Conservation (phyloP, 2,113 vertebrate species). For the Isichthys henryi region DNA sequence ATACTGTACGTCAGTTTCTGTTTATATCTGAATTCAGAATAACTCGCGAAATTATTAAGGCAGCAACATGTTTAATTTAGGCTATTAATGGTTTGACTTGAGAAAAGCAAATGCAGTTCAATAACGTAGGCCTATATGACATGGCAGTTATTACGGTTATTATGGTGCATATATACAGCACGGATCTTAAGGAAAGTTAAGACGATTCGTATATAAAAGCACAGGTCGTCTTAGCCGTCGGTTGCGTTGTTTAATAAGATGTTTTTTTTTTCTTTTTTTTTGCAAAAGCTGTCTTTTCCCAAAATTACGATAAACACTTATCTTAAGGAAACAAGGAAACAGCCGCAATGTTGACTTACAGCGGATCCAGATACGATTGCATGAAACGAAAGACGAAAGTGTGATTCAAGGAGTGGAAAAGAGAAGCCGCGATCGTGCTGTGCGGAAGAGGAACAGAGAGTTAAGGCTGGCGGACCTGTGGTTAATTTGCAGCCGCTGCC, state of each 20-base stretch:
- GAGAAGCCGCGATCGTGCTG: not conserved
- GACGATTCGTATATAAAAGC: not conserved
- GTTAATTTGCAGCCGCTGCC: not conserved
- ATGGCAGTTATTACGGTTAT: not conserved
- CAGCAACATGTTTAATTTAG: not conserved
- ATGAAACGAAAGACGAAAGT: constrained; percentile 12
- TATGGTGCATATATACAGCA: not conserved
- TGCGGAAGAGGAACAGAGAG: not conserved
- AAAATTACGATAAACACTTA: constrained; percentile 13
- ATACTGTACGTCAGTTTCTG: not conserved
- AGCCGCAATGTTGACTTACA: not conserved
- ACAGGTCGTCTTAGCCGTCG: not conserved
- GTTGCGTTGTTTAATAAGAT: not conserved
- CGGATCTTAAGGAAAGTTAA: not conserved
- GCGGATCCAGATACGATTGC: not conserved
- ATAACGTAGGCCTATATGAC: not conserved
- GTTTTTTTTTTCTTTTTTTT: too few relatives aligned
- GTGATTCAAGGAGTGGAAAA: not conserved
- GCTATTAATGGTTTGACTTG: not conserved
- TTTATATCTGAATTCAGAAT: not conserved
- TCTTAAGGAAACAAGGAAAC: constrained; percentile 6
- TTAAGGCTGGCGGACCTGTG: not conserved
- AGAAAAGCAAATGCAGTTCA: not conserved
- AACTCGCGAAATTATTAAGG: not conserved
- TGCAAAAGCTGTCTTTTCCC: not conserved